Evolutionary conservation across 2,888 invertebrate genomes (phyloP).

Genomic region (Pristionchus exspectatus): DNA sequence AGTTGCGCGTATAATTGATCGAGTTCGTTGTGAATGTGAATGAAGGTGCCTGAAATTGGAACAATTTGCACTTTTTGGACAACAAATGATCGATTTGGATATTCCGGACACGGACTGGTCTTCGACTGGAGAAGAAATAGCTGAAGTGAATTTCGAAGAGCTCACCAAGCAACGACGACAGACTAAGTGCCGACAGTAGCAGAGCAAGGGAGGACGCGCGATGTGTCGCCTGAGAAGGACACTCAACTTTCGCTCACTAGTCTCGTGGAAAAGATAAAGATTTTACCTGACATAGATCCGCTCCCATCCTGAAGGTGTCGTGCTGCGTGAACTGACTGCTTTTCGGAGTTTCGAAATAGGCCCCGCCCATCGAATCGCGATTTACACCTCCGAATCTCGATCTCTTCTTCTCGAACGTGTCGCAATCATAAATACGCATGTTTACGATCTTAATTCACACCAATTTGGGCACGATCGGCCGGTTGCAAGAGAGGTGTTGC

Average conservation of each 20-base stretch:
- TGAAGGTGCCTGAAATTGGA: slow-evolving; percentile 41
- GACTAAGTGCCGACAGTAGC: not conserved
- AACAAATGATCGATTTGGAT: too few relatives aligned
- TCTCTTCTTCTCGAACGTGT: not conserved
- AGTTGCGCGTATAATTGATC: not conserved
- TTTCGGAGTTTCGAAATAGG: not conserved
- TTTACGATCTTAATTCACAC: slow-evolving; percentile 10
- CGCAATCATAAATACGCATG: not conserved
- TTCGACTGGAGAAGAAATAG: not conserved
- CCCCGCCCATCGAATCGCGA: not conserved
- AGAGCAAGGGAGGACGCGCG: slow-evolving; percentile 30
- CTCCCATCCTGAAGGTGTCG: not conserved
- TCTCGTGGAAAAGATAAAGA: too few relatives aligned
- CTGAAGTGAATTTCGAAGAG: not conserved
- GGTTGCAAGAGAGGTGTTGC: not conserved
- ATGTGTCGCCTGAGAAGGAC: not conserved
- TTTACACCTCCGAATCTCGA: not conserved
- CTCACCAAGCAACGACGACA: not conserved
- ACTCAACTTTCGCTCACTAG: not conserved
- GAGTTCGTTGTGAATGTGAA: slow-evolving; percentile 23
- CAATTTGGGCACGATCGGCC: not conserved
- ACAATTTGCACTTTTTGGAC: too few relatives aligned
- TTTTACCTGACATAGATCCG: not conserved
- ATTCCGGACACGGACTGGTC: too few relatives aligned
- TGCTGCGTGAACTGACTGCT: not conserved